A percentile compares a stretch with the other conserved stretches of the same genome.
These are phyloP conservation scores for Canis aureus DNA, from an alignment of 2,113 vertebrate species.

Conservation along the genomic window DNA sequence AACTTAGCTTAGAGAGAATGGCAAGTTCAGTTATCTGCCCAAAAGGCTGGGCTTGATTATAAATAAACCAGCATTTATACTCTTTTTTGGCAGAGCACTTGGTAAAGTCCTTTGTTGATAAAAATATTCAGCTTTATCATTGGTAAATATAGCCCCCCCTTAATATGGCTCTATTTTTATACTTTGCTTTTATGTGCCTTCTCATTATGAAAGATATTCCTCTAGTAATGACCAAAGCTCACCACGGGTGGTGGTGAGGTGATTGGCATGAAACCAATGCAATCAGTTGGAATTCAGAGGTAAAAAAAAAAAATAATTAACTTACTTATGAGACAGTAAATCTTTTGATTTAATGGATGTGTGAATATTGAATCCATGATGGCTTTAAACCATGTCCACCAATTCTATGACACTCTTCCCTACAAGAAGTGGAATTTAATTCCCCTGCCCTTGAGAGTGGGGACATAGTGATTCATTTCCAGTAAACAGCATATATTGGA, in stretches of 20 bases:
- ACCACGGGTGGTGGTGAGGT: not conserved
- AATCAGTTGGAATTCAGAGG: not conserved
- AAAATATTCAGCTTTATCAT: not conserved
- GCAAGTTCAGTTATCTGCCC: not conserved
- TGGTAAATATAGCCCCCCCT: not conserved
- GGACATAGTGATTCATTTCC: not conserved
- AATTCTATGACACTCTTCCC: not conserved
- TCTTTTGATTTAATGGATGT: not conserved
- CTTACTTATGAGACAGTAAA: not conserved
- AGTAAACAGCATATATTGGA: not conserved
- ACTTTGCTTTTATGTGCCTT: not conserved
- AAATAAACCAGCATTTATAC: slow-evolving; percentile 4
- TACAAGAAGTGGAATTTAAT: not conserved
- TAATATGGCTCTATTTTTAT: not conserved
- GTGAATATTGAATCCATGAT: not conserved
- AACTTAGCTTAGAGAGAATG: not conserved
- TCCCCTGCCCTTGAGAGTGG: not conserved
- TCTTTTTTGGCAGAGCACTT: not conserved
- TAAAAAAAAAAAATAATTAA: not conserved
- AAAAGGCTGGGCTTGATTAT: not conserved
- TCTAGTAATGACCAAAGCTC: not conserved
- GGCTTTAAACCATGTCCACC: not conserved
- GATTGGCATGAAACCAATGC: not conserved
- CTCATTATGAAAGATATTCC: not conserved
- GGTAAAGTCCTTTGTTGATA: not conserved